Conservation (phyloP, 1,140 invertebrate genomes). For the Drosophila littoralis region DNA sequence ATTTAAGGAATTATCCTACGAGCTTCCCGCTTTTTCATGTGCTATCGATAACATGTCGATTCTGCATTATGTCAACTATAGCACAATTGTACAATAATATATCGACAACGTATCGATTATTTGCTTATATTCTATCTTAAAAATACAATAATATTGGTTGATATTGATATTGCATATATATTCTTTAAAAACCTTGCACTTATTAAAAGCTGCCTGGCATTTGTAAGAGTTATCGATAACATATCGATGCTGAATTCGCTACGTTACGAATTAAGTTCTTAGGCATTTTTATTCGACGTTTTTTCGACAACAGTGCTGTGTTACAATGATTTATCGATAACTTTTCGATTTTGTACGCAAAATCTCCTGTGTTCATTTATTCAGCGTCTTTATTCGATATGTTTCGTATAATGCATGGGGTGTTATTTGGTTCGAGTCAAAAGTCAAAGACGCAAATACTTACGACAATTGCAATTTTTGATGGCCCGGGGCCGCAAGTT, state of each 20-base stretch:
- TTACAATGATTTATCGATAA: constrained; percentile 12
- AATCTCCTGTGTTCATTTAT: not conserved
- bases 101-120: too few relatives aligned
- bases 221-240: not conserved
- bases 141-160: too few relatives aligned
- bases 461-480: constrained; percentile 29
- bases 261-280: not conserved
- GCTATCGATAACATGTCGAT: too few relatives aligned
- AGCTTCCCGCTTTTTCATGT: too few relatives aligned
- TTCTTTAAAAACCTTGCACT: too few relatives aligned
- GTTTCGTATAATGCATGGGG: not conserved
- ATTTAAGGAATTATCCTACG: too few relatives aligned
- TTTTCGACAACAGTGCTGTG: not conserved
- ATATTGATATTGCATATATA: too few relatives aligned
- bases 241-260: not conserved
- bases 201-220: too few relatives aligned
- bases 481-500: not conserved
- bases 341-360: not conserved
- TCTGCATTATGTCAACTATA: too few relatives aligned
- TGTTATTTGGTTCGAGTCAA: constrained; percentile 7
- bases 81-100: too few relatives aligned
- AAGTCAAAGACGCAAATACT: constrained; percentile 4
- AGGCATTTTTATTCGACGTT: not conserved
- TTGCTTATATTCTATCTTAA: too few relatives aligned
- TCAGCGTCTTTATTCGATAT: constrained; percentile 5